Evolutionary conservation across 2,888 invertebrate species (phyloP), one percentile per base, ranked within the genome.

Genomic region (Desoria tigrina): DNA sequence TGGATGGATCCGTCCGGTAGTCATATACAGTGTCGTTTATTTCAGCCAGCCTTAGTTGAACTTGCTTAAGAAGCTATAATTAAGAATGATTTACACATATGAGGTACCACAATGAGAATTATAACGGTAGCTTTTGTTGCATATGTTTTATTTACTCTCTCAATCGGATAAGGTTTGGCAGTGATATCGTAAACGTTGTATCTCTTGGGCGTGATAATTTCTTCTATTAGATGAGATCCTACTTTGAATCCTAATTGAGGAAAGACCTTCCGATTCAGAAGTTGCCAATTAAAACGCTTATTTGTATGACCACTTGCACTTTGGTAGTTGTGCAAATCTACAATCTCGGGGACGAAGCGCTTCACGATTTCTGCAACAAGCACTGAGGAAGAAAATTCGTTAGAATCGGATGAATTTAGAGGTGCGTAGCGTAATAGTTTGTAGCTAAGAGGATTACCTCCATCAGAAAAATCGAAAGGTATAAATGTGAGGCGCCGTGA

Each of bases 291-390:
- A 74, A 86, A 84, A 27, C 89, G 78, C 80, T 90, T 91, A 42
- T 87, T 81, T 0, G 85, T 81, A 58, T 86, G 81, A 53, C 87
- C 86, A 79, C 86, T 88, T 63, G 87, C 83, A 0, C 88, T 84
- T 0, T 86, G 85, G 79, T 91, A 90, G 81, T 90, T 90, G 79
- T 90, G 88, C 79, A 90, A 80, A 55, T 91, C 88, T 3, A 91
- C 87, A 54, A 87, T 77, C 76, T 87, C 88, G 0, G 89, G 88
- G 77, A 87, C 88, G 77, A 87, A 84, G 4, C 83, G 81, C 78
- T 85, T 86, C 4, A 90, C 79, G 55, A 91, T 84, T 80, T 88
- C 87, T 0, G 88, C 90, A 77, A 90, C 81, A 16, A 88, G 84
- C 1, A 89, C 88, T 86, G 79, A 6, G 78, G 78, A 69, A 68